A percentile compares a stretch with the other conserved stretches of the same genome.
Evolutionary conservation across 1,140 invertebrate genomes (phyloP).

Genomic region (Rhynchophorus ferrugineus): DNA sequence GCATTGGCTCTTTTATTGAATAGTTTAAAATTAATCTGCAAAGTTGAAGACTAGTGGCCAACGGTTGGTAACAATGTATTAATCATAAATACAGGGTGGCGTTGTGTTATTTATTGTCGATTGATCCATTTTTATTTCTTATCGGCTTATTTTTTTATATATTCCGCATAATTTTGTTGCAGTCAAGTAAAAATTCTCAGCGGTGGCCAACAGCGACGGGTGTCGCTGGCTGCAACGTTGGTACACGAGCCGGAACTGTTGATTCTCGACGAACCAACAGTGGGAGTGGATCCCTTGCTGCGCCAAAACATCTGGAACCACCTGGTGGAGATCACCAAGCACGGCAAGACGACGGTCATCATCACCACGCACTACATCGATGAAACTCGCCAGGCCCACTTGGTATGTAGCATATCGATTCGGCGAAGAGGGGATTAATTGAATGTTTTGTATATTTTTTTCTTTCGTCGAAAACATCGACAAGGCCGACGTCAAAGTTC

Average conservation of each 20-base stretch:
- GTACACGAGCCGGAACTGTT: constrained; percentile 83
- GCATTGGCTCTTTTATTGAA: too few relatives aligned
- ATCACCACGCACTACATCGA: constrained; percentile 98
- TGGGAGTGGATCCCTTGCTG: constrained; percentile 89
- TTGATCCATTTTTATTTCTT: too few relatives aligned
- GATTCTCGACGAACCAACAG: constrained; percentile 90
- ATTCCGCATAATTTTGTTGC: too few relatives aligned
- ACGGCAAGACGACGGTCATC: constrained; percentile 84
- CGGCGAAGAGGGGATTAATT: too few relatives aligned
- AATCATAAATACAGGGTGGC: too few relatives aligned
- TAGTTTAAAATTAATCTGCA: too few relatives aligned
- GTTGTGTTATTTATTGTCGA: too few relatives aligned
- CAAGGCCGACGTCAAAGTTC: too few relatives aligned
- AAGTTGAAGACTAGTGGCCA: too few relatives aligned
- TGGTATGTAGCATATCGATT: constrained; percentile 49
- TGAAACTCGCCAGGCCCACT: constrained; percentile 84
- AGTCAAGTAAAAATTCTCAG: constrained; percentile 73
- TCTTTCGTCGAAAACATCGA: too few relatives aligned
- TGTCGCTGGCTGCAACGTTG: constrained; percentile 80
- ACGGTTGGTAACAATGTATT: too few relatives aligned
- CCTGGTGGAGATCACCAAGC: constrained; percentile 78
- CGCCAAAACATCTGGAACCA: constrained; percentile 94
- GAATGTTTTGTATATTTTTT: too few relatives aligned
- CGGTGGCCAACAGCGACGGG: constrained; percentile 83
- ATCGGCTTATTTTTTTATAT: constrained; percentile 13